Base-by-base conservation (phyloP, 2,113 vertebrate species). In the Lophius piscatorius region DNA sequence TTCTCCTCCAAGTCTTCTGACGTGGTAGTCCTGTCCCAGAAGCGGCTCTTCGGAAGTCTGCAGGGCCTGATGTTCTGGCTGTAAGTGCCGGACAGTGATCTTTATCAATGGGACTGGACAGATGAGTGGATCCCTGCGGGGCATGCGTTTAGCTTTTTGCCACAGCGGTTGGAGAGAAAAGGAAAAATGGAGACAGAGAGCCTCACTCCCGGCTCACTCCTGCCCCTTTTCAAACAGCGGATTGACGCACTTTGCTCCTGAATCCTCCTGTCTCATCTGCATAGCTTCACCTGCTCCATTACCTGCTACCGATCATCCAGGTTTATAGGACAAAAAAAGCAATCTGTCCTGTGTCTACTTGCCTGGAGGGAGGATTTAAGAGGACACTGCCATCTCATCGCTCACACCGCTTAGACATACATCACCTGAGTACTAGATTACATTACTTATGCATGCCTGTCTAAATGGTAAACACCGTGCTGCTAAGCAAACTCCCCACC, bases 251-350 rank as follows among this genome's bases (percentile, higher is more conserved):
- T 49, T n/a, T 29, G 51, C 50, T 57, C 56, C 51, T 68, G 42
- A 57, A 72, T 46, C 24, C 57, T 38, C 50, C 14, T 75, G 48
- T 18, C 66, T 71, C 56, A 58, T 59, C 62, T 47, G 35, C 50
- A 35, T 56, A 42, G 29, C 42, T 48, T 44, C 26, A 59, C 71
- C 63, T 78, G 65, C 70, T 59, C 58, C 73, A 76, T 69, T 64
- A 80, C 22, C 49, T 64, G 69, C 64, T 63, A 70, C 60, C 17
- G 22, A 70, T 56, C 68, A 44, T 49, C 28, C 39, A 21, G 31
- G 35, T 77, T 80, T 70, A 84, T 56, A 35, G 57, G 42, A 79
- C 63, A 84, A 80, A 84, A 70, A 80, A 70, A 61, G 44, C 67
- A 70, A 79, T 67, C 69, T 75, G 71, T 70, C 51, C 55, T 44